These are phyloP conservation scores for Platalea minor DNA, from an alignment of 2,797 vertebrate species.

Conservation along the genomic window DNA sequence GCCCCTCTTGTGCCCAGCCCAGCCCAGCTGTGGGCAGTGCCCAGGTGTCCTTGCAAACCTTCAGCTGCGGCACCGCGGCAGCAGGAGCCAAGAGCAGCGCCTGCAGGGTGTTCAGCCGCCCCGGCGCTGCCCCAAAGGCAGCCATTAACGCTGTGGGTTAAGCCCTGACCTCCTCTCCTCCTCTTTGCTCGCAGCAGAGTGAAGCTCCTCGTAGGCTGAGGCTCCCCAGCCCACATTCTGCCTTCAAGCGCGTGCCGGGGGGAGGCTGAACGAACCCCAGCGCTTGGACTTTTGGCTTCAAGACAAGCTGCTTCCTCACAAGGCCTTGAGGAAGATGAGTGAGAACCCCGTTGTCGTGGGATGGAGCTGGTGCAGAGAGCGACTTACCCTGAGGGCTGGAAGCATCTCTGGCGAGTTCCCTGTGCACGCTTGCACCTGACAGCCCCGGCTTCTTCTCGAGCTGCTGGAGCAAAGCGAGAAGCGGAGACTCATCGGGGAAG, in stretches of 20 bases:
- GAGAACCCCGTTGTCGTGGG: fast-evolving
- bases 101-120: neutral
- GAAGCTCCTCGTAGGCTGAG: neutral
- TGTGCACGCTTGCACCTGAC: fast-evolving
- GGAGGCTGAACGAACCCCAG: neutral
- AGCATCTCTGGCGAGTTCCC: neutral
- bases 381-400: constrained; percentile 3
- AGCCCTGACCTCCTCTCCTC: neutral
- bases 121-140: neutral
- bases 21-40: neutral
- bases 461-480: neutral
- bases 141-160: fast-evolving
- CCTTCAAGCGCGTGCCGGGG: fast-evolving
- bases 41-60: neutral
- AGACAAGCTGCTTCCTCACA: neutral
- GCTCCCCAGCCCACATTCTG: neutral
- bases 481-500: neutral
- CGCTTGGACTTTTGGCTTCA: neutral
- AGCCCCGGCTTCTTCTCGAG: neutral
- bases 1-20: neutral
- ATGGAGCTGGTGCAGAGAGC: fast-evolving
- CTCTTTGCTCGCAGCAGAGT: neutral
- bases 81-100: neutral
- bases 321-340: neutral
- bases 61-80: neutral